phyloP scores from a whole-genome alignment of 1,140 invertebrate genomes.

The Magallana angulata region DNA sequence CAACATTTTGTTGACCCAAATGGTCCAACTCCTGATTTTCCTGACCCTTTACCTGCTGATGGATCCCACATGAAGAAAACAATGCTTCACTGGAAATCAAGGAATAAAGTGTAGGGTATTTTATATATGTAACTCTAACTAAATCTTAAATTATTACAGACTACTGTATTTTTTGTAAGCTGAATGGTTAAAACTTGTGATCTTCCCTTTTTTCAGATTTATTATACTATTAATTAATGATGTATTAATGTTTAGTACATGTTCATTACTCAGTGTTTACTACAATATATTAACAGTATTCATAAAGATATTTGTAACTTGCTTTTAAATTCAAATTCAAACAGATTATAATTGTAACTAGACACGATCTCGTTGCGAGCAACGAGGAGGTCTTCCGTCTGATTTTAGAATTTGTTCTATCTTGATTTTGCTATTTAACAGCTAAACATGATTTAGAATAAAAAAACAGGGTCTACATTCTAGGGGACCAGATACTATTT shows the following conservation, averaged over 20 bases:
- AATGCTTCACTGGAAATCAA: slow-evolving; percentile 3
- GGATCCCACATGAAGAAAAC: not conserved
- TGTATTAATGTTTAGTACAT: not conserved
- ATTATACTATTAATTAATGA: not conserved
- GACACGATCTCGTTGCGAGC: no score
- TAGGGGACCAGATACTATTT: no score
- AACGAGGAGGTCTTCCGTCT: no score
- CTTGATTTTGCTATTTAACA: no score
- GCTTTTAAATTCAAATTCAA: not conserved
- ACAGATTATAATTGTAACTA: no score
- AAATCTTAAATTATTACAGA: not conserved
- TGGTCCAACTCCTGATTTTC: slow-evolving; percentile 40
- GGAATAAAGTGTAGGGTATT: not conserved
- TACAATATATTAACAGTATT: not conserved
- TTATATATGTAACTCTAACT: not conserved
- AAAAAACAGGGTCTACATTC: no score
- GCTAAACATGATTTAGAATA: no score
- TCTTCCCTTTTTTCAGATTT: not conserved
- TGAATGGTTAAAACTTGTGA: not conserved
- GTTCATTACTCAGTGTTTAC: not conserved
- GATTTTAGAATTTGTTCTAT: no score
- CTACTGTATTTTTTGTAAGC: not conserved
- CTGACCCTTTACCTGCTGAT: slow-evolving; percentile 49
- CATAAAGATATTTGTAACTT: not conserved
- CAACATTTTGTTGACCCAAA: slow-evolving; percentile 49